phyloP scores from a whole-genome alignment of 1,140 invertebrate genomes.

The Branchinecta lindahli region DNA sequence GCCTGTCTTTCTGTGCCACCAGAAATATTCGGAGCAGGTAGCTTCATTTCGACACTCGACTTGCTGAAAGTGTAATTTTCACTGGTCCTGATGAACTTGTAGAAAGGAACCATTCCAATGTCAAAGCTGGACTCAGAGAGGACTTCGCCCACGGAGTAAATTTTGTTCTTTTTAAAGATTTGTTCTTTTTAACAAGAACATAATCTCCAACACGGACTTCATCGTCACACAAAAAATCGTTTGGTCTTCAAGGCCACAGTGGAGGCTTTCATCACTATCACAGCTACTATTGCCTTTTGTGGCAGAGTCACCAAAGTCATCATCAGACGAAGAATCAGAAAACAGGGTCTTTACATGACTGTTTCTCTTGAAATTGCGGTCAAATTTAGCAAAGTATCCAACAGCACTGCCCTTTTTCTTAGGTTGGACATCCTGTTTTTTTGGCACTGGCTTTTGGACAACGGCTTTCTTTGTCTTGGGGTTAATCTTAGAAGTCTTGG shows the following conservation, averaged over 20 bases:
- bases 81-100: constrained; percentile 10
- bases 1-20: constrained; percentile 7
- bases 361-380: constrained; percentile 10
- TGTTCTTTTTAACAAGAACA: background rate
- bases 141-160: constrained; percentile 10
- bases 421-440: constrained; percentile 9
- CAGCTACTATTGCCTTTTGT: constrained; percentile 10
- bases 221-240: constrained; percentile 10
- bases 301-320: constrained; percentile 10
- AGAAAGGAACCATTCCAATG: constrained; percentile 5
- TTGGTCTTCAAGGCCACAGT: constrained; percentile 10
- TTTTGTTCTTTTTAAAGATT: constrained; percentile 9
- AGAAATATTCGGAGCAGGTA: constrained; percentile 10
- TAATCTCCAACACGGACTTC: constrained; percentile 10
- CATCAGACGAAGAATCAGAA: constrained; percentile 10
- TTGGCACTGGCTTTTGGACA: constrained; percentile 8
- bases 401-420: constrained; percentile 10
- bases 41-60: constrained; percentile 10
- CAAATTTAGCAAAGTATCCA: constrained; percentile 11
- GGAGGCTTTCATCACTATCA: constrained; percentile 10
- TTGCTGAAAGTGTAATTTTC: constrained; percentile 10
- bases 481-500: constrained; percentile 11
- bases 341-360: constrained; percentile 9
- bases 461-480: constrained; percentile 3
- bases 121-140: constrained; percentile 10